Percentiles rank a stretch among this genome's conserved stretches.
Evolutionary conservation across 2,113 vertebrate species (phyloP).

Genomic region (Eclectus roratus): DNA sequence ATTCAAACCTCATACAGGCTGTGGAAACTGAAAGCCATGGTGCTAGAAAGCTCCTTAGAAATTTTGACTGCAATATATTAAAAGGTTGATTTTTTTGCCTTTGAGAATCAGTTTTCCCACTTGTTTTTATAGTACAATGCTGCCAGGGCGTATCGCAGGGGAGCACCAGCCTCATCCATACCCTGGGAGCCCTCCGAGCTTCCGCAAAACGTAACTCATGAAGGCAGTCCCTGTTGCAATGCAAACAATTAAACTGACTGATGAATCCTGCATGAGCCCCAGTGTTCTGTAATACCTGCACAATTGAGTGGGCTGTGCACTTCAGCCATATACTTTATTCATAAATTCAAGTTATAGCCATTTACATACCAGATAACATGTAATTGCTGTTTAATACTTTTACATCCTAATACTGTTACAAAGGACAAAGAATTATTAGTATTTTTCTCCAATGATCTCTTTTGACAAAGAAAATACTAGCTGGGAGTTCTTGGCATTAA

Average conservation of each 20-base stretch:
- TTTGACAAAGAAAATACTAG: conserved; percentile 34
- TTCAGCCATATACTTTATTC: background rate
- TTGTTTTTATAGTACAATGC: accelerated
- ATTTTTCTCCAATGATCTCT: background rate
- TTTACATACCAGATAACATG: background rate
- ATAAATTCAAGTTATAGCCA: conserved; percentile 15
- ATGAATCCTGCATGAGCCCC: background rate
- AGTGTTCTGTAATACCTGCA: background rate
- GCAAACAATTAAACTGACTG: background rate
- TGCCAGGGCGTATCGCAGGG: accelerated
- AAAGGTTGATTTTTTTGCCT: background rate
- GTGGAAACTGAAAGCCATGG: background rate
- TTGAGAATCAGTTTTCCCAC: background rate
- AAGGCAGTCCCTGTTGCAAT: background rate
- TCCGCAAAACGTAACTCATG: background rate
- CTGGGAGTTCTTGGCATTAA: conserved; percentile 15
- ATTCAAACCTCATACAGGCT: background rate
- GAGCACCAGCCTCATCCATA: background rate
- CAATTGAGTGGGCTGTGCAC: background rate
- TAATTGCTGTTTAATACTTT: conserved; percentile 43
- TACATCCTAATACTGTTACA: conserved; percentile 9
- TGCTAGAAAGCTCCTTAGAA: background rate
- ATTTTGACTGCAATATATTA: background rate
- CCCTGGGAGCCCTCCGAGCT: background rate
- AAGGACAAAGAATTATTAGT: conserved; percentile 17